Evolutionary conservation across 2,888 invertebrate genomes (phyloP).

Genomic region (Himalopsyche kuldschensis): DNA sequence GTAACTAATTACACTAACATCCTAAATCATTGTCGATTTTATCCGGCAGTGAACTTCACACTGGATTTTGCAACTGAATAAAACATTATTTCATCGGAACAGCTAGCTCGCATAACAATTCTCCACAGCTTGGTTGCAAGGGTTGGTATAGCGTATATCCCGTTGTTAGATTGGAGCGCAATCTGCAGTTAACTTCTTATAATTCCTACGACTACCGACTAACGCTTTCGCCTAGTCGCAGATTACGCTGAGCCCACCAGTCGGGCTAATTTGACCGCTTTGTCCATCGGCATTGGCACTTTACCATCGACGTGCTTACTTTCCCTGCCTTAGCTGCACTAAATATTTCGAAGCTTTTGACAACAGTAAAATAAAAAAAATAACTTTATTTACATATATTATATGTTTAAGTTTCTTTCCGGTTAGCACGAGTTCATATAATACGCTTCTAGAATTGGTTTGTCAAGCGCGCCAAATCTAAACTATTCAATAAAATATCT

Average conservation of each 20-base stretch:
- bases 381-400: no score
- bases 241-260: neutral
- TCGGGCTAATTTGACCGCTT: neutral
- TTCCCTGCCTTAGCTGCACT: neutral
- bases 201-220: neutral
- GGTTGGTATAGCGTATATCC: neutral
- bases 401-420: no score
- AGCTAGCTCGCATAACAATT: neutral
- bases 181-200: constrained; percentile 4
- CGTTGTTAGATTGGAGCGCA: neutral
- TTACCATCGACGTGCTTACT: neutral
- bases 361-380: no score
- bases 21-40: neutral
- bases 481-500: no score
- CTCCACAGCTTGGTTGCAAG: neutral
- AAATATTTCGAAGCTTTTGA: no score
- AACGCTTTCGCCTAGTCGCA: neutral
- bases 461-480: no score
- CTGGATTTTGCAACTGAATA: neutral
- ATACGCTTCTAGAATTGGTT: no score
- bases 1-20: neutral
- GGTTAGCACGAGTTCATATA: no score
- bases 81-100: neutral
- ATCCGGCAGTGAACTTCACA: neutral
- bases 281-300: neutral